Evolutionary conservation across 2,113 vertebrate genomes (phyloP).

Genomic region (Eublepharis macularius): DNA sequence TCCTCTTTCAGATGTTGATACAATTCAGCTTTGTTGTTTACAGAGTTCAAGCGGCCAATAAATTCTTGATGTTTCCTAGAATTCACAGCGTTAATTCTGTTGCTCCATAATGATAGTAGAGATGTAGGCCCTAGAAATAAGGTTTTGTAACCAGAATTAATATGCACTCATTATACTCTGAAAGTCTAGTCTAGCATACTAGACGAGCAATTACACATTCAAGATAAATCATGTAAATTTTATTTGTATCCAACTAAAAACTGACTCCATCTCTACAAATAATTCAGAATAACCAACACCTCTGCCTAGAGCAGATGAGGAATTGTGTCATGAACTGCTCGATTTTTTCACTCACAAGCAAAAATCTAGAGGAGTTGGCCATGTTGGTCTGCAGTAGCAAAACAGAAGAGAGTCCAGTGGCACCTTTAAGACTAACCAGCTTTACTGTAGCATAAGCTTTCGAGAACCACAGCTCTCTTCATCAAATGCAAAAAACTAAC

Average conservation of each 20-base stretch:
- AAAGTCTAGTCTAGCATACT: not conserved
- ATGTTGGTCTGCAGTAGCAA: no score
- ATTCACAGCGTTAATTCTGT: constrained; percentile 93
- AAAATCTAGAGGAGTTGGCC: no score
- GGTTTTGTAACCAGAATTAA: constrained; percentile 30
- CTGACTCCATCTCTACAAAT: not conserved
- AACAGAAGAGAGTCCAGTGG: no score
- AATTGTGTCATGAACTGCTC: fast-evolving
- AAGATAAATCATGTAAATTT: not conserved
- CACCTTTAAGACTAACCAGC: no score
- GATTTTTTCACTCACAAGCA: not conserved
- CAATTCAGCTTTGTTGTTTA: constrained; percentile 93
- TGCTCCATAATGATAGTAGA: constrained; percentile 93
- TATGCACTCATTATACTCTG: constrained; percentile 16
- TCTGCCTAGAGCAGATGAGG: not conserved
- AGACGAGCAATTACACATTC: not conserved
- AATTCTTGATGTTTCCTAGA: constrained; percentile 98
- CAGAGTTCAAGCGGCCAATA: constrained; percentile 88
- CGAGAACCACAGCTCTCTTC: no score
- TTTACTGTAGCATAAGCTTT: no score
- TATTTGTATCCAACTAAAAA: not conserved
- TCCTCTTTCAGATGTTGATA: constrained; percentile 98
- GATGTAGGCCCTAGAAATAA: constrained; percentile 87
- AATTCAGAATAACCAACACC: not conserved
- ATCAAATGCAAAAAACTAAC: constrained; percentile 8